Evolutionary conservation across 2,113 vertebrate genomes (phyloP).

Genomic region (Grallaria varia): DNA sequence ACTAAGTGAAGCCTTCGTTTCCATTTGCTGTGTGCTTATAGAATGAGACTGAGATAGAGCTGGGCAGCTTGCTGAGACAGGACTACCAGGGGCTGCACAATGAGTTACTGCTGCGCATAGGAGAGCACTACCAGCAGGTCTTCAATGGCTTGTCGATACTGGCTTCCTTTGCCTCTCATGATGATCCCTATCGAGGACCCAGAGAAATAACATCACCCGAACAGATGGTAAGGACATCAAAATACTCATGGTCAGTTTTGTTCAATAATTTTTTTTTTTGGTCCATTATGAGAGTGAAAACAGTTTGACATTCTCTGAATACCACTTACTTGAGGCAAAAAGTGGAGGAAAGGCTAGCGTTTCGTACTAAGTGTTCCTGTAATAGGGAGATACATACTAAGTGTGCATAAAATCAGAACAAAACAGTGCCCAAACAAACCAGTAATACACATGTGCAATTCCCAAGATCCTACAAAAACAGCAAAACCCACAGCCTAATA

Average conservation of each 20-base stretch:
- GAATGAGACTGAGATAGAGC: conserved; percentile 96
- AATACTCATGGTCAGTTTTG: neutral
- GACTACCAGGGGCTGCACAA: conserved; percentile 98
- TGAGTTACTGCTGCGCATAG: conserved; percentile 90
- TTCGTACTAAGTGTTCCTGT: neutral
- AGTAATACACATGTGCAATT: neutral
- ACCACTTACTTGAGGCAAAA: neutral
- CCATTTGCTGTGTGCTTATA: conserved; percentile 39
- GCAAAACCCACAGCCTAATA: neutral
- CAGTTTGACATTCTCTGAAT: neutral
- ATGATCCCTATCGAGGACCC: conserved; percentile 90
- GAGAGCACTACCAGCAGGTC: conserved; percentile 96
- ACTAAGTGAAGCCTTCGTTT: neutral
- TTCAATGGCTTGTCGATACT: conserved; percentile 97
- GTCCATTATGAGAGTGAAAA: neutral
- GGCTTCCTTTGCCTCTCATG: conserved; percentile 91
- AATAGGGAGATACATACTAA: neutral
- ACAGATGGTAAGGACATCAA: conserved; percentile 81
- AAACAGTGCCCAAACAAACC: neutral
- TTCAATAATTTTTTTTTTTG: neutral
- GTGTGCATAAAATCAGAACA: neutral
- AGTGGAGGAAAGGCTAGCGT: neutral
- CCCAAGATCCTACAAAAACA: neutral
- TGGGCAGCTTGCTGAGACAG: conserved; percentile 92
- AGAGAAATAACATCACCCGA: conserved; percentile 87